phyloP scores from a whole-genome alignment of 2,888 invertebrate species.

The Mesoligia furuncula region DNA sequence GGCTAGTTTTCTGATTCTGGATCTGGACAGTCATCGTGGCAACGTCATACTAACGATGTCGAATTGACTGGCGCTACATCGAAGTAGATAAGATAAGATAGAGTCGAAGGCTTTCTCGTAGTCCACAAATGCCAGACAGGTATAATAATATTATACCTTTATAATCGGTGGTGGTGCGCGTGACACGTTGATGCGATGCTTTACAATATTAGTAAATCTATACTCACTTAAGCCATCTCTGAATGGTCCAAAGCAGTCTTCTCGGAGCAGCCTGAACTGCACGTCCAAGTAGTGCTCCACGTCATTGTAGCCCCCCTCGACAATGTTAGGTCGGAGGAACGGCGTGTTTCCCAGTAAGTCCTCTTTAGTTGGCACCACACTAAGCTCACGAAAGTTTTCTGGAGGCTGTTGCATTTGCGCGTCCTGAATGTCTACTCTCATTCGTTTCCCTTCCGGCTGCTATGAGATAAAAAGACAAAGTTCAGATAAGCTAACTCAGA shows the following conservation, averaged over 20 bases:
- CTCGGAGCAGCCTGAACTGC: conserved; percentile 94
- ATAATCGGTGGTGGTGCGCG: background rate
- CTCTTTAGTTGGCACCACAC: conserved; percentile 76
- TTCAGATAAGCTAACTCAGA: background rate
- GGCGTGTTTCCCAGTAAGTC: conserved; percentile 76
- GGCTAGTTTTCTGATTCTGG: background rate
- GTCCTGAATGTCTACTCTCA: background rate
- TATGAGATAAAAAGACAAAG: conserved; percentile 6
- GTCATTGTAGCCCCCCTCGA: conserved; percentile 91
- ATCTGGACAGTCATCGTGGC: too few species aligned
- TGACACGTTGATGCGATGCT: background rate
- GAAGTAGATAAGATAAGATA: too few species aligned
- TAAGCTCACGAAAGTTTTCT: conserved; percentile 80
- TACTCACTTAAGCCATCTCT: conserved; percentile 91
- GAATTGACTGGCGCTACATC: too few species aligned
- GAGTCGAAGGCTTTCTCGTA: background rate
- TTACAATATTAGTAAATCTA: background rate
- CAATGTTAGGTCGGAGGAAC: conserved; percentile 88
- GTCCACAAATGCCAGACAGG: background rate
- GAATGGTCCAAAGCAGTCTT: conserved; percentile 94
- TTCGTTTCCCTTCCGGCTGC: conserved; percentile 24
- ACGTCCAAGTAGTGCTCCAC: conserved; percentile 94
- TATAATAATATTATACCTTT: background rate
- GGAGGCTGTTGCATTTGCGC: conserved; percentile 72
- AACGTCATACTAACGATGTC: too few species aligned